Evolutionary conservation across 2,888 invertebrate species (phyloP).

Genomic region (Apamea monoglypha): DNA sequence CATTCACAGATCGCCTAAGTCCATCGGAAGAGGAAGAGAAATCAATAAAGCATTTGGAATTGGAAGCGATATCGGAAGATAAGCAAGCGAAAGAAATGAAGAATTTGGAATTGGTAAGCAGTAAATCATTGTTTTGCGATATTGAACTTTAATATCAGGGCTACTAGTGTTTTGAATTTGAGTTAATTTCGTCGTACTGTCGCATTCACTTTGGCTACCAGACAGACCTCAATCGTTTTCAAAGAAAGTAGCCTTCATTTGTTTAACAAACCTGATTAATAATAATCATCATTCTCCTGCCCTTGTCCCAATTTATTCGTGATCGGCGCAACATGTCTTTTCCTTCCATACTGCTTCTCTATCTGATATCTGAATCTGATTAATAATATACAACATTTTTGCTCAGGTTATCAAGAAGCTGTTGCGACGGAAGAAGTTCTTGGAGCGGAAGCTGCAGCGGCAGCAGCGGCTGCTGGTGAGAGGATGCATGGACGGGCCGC

Average conservation of each 20-base stretch:
- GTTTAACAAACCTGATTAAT: not conserved
- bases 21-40: no score
- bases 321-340: no score
- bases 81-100: slow-evolving; percentile 72
- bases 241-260: not conserved
- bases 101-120: slow-evolving; percentile 76
- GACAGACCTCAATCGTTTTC: not conserved
- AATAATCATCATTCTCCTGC: not conserved
- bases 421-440: slow-evolving; percentile 75
- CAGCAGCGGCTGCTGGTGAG: slow-evolving; percentile 73
- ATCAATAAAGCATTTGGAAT: no score
- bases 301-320: not conserved
- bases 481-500: slow-evolving; percentile 47
- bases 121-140: not conserved
- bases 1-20: slow-evolving; percentile 75
- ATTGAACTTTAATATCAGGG: not conserved
- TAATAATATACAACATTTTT: not conserved
- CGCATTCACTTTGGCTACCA: not conserved
- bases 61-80: slow-evolving; percentile 69
- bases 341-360: no score
- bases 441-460: no score
- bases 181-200: not conserved
- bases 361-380: not conserved
- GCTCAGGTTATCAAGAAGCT: slow-evolving; percentile 76
- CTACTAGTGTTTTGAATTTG: not conserved